Evolutionary conservation across 2,797 vertebrate genomes (phyloP).

Genomic region (Sebastes aleutianus): DNA sequence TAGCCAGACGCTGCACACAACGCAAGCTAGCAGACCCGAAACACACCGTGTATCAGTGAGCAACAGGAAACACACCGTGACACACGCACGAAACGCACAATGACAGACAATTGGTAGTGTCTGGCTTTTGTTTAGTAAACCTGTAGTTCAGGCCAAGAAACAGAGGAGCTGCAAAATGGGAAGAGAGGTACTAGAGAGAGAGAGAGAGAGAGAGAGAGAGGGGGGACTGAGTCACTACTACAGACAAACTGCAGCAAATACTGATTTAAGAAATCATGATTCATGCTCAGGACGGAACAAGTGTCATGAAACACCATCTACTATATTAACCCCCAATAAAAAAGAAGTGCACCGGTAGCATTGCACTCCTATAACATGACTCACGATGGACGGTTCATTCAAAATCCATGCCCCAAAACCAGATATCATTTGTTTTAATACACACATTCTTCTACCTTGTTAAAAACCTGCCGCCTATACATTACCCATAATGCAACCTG

Average conservation of each 20-base stretch:
- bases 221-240: not conserved
- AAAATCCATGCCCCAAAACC: not conserved
- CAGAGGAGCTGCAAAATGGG: not conserved
- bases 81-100: not conserved
- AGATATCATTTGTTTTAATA: not conserved
- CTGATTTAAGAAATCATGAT: not conserved
- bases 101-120: not conserved
- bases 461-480: not conserved
- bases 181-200: not conserved
- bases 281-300: not conserved
- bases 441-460: not conserved
- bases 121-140: slow-evolving; percentile 3
- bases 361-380: not conserved
- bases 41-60: not conserved
- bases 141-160: not conserved
- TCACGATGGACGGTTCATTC: not conserved
- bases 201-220: not conserved
- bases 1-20: not conserved
- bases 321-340: not conserved
- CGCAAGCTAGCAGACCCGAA: not conserved
- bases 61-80: not conserved
- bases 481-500: not conserved
- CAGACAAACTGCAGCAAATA: too few species aligned
- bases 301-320: not conserved
- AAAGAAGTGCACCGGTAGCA: too few species aligned